Conservation (phyloP, 2,797 vertebrate species). For the Pangasius macronema region DNA sequence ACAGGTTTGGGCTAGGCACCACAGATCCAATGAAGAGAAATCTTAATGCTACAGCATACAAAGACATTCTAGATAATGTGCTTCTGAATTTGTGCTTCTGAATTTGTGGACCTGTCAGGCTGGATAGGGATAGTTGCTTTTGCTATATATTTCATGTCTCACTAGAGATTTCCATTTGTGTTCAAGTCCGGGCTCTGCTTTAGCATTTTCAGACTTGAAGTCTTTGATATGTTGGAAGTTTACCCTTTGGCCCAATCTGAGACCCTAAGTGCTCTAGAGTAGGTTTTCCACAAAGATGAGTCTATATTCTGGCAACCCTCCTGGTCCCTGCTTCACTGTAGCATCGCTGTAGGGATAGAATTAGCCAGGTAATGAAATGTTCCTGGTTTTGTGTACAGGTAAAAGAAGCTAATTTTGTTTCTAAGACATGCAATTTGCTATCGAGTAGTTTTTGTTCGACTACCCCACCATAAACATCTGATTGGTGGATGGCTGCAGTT, state of each 20-base stretch:
- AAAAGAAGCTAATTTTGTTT: neutral
- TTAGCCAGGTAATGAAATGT: neutral
- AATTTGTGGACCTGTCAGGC: too few species aligned
- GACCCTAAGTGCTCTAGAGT: neutral
- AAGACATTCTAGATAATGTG: too few species aligned
- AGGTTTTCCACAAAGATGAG: neutral
- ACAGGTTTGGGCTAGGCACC: too few species aligned
- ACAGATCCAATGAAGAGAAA: too few species aligned
- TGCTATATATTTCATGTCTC: neutral
- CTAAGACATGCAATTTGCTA: neutral
- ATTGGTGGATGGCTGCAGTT: neutral
- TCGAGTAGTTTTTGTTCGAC: neutral
- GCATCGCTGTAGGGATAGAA: neutral
- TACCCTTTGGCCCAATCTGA: neutral
- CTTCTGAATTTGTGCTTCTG: too few species aligned
- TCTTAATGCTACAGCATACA: too few species aligned
- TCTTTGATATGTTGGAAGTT: neutral
- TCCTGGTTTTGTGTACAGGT: neutral
- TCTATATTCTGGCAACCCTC: neutral
- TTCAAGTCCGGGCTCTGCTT: neutral
- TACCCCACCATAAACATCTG: neutral
- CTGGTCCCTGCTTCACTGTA: neutral
- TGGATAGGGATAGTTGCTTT: neutral
- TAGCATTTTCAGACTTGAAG: neutral
- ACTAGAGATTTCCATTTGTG: neutral